Conservation (phyloP, 2,797 vertebrate species). For the Gallinago nigripennis region DNA sequence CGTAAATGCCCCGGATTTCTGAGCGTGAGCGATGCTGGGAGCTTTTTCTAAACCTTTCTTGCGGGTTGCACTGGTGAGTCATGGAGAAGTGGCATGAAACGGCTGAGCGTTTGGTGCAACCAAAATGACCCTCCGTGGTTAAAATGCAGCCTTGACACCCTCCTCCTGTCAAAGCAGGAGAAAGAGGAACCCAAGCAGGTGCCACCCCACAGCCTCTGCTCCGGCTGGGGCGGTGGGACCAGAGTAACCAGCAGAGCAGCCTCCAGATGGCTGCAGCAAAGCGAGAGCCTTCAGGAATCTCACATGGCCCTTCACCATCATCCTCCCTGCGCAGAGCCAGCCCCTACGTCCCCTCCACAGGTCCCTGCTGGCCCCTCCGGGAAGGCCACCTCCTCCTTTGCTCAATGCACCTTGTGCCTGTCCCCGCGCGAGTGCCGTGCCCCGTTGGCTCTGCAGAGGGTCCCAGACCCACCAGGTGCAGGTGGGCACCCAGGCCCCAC, state of each 20-base stretch:
- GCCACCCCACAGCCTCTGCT: rapidly evolving
- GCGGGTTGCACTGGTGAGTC: not conserved
- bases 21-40: not conserved
- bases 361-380: not conserved
- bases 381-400: not conserved
- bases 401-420: not conserved
- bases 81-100: not conserved
- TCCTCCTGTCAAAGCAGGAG: not conserved
- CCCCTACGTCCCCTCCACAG: not conserved
- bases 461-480: not conserved
- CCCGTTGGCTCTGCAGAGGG: not conserved
- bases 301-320: not conserved
- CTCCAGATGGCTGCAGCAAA: not conserved
- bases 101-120: not conserved
- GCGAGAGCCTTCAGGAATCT: not conserved
- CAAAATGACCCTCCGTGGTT: not conserved
- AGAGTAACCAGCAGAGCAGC: not conserved
- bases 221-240: not conserved
- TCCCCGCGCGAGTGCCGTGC: rapidly evolving
- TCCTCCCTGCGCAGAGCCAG: not conserved
- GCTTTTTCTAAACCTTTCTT: not conserved
- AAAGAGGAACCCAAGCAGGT: not conserved
- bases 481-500: not conserved
- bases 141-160: rapidly evolving
- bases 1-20: slow-evolving; percentile 1